phyloP scores from a whole-genome alignment of 2,888 invertebrate species.

The Dolichopus griseipennis region DNA sequence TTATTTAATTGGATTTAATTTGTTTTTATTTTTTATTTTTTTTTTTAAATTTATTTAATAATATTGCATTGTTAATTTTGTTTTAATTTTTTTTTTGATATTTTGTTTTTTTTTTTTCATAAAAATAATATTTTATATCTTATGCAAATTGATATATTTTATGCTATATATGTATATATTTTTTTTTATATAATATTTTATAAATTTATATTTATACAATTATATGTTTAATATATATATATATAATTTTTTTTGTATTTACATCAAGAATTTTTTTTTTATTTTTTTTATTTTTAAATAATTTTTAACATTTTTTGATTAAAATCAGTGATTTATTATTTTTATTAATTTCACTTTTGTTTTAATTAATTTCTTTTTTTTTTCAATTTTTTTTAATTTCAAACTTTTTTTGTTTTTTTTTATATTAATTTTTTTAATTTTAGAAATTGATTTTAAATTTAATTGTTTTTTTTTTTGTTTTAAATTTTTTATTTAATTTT shows the following conservation, averaged over 20 bases:
- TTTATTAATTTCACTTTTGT: background rate
- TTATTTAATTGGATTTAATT: too few species aligned
- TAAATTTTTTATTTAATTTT: too few species aligned
- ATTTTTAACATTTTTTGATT: background rate
- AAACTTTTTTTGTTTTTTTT: background rate
- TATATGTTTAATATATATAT: background rate
- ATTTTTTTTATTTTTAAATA: background rate
- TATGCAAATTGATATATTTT: background rate
- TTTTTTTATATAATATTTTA: too few species aligned
- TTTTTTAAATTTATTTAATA: background rate
- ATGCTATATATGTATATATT: background rate
- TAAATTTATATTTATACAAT: too few species aligned
- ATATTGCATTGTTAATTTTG: background rate
- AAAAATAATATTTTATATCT: background rate
- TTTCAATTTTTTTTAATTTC: background rate
- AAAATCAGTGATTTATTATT: background rate
- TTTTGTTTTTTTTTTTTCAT: background rate
- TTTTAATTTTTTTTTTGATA: background rate
- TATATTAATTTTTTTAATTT: background rate
- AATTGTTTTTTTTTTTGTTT: too few species aligned
- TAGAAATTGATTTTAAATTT: too few species aligned
- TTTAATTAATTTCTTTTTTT: too few species aligned
- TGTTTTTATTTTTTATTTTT: too few species aligned
- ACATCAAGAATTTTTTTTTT: background rate
- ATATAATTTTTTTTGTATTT: background rate